phyloP scores from a whole-genome alignment of 2,888 invertebrate species.

The Meganola albula region DNA sequence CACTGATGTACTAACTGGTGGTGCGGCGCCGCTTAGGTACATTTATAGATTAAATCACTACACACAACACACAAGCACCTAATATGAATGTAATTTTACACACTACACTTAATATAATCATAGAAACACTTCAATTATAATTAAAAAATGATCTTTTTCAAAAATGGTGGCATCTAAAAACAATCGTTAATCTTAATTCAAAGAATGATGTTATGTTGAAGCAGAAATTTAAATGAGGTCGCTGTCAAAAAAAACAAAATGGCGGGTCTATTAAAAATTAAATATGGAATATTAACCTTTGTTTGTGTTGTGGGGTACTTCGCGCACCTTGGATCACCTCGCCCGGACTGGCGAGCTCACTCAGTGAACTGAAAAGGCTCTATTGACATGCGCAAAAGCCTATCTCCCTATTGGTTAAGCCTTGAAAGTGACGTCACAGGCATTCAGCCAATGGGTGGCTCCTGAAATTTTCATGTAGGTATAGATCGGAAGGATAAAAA shows the following conservation, averaged over 20 bases:
- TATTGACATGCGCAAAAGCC: slow-evolving; percentile 53
- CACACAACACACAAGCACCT: slow-evolving; percentile 18
- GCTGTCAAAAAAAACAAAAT: slow-evolving; percentile 33
- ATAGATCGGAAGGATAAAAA: slow-evolving; percentile 67
- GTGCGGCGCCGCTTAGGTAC: neutral
- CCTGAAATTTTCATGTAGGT: slow-evolving; percentile 73
- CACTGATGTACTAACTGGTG: slow-evolving; percentile 4
- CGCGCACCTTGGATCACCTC: slow-evolving; percentile 70
- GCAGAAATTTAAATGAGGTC: too few relatives aligned
- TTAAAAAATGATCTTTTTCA: slow-evolving; percentile 1
- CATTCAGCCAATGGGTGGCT: slow-evolving; percentile 45
- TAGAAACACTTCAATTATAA: slow-evolving; percentile 1
- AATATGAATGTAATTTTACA: neutral
- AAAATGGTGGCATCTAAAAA: slow-evolving; percentile 7
- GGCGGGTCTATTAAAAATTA: slow-evolving; percentile 27
- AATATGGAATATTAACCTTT: slow-evolving; percentile 60
- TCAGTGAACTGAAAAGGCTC: slow-evolving; percentile 47
- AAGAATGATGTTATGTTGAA: too few relatives aligned
- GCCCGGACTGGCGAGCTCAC: slow-evolving; percentile 61
- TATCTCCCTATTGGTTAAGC: slow-evolving; percentile 52
- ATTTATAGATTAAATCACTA: slow-evolving; percentile 3
- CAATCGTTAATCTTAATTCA: slow-evolving; percentile 1
- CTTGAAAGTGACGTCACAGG: slow-evolving; percentile 57
- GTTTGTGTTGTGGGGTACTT: slow-evolving; percentile 53
- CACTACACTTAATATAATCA: neutral